phyloP scores from a whole-genome alignment of 1,140 invertebrate genomes.

The Zaprionus lachaisei region DNA sequence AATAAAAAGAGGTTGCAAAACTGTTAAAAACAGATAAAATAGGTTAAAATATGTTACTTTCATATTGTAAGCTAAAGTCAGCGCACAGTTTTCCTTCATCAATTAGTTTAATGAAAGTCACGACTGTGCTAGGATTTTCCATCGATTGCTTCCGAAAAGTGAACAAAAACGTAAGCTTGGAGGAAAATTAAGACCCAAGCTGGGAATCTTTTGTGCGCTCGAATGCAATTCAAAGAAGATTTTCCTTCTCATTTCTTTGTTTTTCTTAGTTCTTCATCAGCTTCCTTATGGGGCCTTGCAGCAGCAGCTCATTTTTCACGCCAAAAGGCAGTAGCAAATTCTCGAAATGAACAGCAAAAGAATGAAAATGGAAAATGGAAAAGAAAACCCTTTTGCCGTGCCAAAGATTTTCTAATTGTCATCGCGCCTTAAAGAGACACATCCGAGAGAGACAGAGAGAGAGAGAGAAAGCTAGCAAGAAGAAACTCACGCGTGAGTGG shows the following conservation, averaged over 20 bases:
- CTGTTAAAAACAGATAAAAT: background rate
- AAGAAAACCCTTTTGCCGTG: constrained; percentile 34
- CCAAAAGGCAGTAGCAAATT: constrained; percentile 15
- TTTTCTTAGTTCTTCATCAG: constrained; percentile 10
- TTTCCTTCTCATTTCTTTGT: constrained; percentile 15
- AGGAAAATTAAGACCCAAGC: constrained; percentile 38
- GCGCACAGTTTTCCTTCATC: background rate
- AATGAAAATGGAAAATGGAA: constrained; percentile 20
- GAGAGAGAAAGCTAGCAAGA: background rate
- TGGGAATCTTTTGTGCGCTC: constrained; percentile 36
- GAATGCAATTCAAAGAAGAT: constrained; percentile 46
- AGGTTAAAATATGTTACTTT: background rate
- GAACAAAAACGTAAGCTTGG: background rate
- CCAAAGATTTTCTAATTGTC: constrained; percentile 55
- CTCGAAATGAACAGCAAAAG: constrained; percentile 38
- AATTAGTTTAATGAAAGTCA: constrained; percentile 41
- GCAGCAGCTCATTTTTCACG: constrained; percentile 47
- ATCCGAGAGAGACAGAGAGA: background rate
- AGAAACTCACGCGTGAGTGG: background rate
- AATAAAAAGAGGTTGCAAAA: background rate
- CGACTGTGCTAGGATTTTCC: constrained; percentile 7
- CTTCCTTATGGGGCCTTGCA: constrained; percentile 10
- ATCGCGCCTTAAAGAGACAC: constrained; percentile 44
- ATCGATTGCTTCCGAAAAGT: constrained; percentile 27
- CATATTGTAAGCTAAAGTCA: background rate